Evolutionary conservation across 2,888 invertebrate species (phyloP).

Genomic region (Chironomus riparius): DNA sequence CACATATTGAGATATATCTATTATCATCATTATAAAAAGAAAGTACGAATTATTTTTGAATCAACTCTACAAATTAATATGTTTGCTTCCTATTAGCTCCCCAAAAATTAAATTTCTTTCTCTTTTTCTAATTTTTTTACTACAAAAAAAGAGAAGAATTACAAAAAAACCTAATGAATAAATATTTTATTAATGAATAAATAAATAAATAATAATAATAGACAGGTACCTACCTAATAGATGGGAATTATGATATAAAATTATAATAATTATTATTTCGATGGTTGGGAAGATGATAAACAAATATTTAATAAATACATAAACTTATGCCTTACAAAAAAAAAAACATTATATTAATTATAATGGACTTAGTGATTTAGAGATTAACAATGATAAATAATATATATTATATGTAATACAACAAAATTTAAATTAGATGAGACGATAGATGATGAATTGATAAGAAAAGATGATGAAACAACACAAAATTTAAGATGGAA

Average conservation of each 20-base stretch:
- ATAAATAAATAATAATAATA: too few relatives aligned
- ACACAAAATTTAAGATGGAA: not conserved
- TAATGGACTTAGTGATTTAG: conserved; percentile 25
- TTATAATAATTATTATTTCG: not conserved
- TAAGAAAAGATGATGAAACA: too few relatives aligned
- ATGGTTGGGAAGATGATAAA: not conserved
- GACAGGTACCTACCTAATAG: conserved; percentile 4
- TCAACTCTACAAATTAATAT: not conserved
- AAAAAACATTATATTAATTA: conserved; percentile 7
- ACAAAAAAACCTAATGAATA: not conserved
- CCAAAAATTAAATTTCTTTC: not conserved
- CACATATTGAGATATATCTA: too few relatives aligned
- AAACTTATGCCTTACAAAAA: conserved; percentile 24
- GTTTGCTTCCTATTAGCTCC: not conserved
- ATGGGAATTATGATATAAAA: not conserved
- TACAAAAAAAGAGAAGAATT: not conserved
- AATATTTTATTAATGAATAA: not conserved
- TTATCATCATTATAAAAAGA: too few relatives aligned
- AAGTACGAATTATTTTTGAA: too few relatives aligned
- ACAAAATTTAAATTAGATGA: not conserved
- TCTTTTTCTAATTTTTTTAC: not conserved
- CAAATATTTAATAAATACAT: conserved; percentile 13
- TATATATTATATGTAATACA: not conserved
- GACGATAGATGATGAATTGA: too few relatives aligned
- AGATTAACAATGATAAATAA: conserved; percentile 10